Conservation (phyloP, 2,888 invertebrate species). For the Tridacna gigas region DNA sequence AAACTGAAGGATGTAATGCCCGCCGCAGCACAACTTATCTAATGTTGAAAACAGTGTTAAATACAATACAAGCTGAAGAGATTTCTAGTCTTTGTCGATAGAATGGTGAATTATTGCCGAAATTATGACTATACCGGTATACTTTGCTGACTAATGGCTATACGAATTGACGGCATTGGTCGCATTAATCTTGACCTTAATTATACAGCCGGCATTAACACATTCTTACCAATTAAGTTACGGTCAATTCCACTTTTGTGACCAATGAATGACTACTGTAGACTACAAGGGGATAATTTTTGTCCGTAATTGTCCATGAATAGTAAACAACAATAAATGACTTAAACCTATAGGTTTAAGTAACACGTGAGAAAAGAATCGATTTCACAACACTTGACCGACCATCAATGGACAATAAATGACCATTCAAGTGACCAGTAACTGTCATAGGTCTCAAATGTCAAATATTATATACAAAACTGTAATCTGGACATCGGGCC, state of each 20-base stretch:
- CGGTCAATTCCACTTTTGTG: not conserved
- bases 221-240: conserved; percentile 15
- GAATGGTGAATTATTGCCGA: too few relatives aligned
- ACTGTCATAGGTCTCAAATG: too few relatives aligned
- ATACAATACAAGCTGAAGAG: too few relatives aligned
- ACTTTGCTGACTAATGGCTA: not conserved
- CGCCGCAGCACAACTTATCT: too few relatives aligned
- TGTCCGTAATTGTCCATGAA: conserved; percentile 5
- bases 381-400: conserved; percentile 15
- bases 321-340: not conserved
- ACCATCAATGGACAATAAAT: conserved; percentile 3
- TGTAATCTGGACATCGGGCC: too few relatives aligned
- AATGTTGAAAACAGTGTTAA: too few relatives aligned
- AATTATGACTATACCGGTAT: too few relatives aligned
- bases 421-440: not conserved
- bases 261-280: not conserved
- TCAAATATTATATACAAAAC: too few relatives aligned
- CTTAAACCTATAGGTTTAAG: not conserved
- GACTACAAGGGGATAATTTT: conserved; percentile 1
- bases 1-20: too few relatives aligned
- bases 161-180: not conserved
- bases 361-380: not conserved
- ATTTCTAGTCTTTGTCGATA: too few relatives aligned
- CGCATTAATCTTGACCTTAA: conserved; percentile 9
- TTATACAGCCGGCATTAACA: not conserved